phyloP scores from a whole-genome alignment of 2,797 vertebrate genomes.

The Erethizon dorsatum region DNA sequence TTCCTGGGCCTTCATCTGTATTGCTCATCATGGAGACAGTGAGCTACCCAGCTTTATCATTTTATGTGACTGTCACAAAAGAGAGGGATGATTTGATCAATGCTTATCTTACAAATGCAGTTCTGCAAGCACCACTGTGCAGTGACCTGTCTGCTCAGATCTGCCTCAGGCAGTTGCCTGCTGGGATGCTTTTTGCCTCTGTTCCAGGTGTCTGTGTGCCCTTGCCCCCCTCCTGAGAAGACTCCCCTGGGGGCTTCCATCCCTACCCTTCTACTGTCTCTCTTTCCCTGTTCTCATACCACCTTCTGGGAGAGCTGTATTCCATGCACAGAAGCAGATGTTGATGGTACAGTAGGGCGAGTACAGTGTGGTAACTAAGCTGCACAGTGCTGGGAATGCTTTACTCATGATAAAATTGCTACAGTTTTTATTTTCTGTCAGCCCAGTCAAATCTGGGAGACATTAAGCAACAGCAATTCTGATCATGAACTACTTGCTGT shows the following conservation, averaged over 20 bases:
- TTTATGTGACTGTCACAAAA: slow-evolving; percentile 76
- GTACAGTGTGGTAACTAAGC: neutral
- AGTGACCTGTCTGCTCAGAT: slow-evolving; percentile 70
- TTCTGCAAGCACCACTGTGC: slow-evolving; percentile 51
- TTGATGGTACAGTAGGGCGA: neutral
- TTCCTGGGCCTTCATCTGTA: slow-evolving; percentile 69
- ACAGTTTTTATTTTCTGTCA: slow-evolving; percentile 45
- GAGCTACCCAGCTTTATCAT: slow-evolving; percentile 62
- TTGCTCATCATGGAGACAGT: slow-evolving; percentile 42
- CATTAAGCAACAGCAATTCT: slow-evolving; percentile 27
- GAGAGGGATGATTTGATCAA: slow-evolving; percentile 67
- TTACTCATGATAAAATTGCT: slow-evolving; percentile 35
- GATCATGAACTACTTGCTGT: slow-evolving; percentile 15
- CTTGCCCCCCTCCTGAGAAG: slow-evolving; percentile 18
- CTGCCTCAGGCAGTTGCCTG: slow-evolving; percentile 67
- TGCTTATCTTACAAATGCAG: slow-evolving; percentile 71
- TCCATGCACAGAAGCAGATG: slow-evolving; percentile 17
- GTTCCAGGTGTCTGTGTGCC: neutral
- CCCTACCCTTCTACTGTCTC: neutral
- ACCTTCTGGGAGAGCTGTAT: neutral
- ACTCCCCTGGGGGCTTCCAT: slow-evolving; percentile 36
- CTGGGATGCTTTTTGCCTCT: slow-evolving; percentile 47
- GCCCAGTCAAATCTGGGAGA: neutral
- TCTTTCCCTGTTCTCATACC: slow-evolving; percentile 14
- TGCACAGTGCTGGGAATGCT: neutral